Evolutionary conservation across 2,888 invertebrate species (phyloP), one percentile per base, ranked within the genome.

Genomic region (Endotricha flammealis): DNA sequence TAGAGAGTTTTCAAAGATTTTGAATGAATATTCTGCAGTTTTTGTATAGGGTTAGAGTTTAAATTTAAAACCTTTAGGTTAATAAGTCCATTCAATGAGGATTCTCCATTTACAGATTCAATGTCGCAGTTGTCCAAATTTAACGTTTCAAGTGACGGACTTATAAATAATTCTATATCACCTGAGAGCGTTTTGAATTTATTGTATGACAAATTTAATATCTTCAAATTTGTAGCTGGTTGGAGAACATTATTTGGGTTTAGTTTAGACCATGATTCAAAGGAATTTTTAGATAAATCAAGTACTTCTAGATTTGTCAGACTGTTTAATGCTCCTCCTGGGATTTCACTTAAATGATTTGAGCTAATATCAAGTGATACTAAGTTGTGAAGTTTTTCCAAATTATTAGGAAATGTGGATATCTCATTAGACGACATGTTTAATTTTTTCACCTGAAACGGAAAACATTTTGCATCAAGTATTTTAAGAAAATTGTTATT

Each of bases 341-440:
- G 81, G 39, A 92, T 49, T 30, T 69, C 68, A n/a, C 52, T 76
- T 14, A 92, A 67, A 32, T 71, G 68, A 57, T 92, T 92, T 22
- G 71, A 74, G 41, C 82, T 82, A 5, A 80, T 31, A 39, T 86
- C 86, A 20, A 86, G 48, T 1, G 46, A 56, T 5, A 70, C 42
- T 35, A 86, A 52, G 36, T 77, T 78, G 30, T 64, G 53, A 23
- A 81, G 65, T 32, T 48, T 65, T 13, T 48, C 50, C 8, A 86
- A 42, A 16, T 60, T 65, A 39, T 45, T 48, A 0, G 92, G 91
- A 51, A 93, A 88, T 2, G 64, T 65, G 2, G 64, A 67, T 34
- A 93, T 88, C 27, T 81, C 71, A 57, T 94, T 94, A 48, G 82
- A 78, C 2, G 93, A 92, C 36, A 93, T 64, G 57, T 93, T 92